Evolutionary conservation across 2,888 invertebrate genomes (phyloP).

Genomic region (Xylota sylvarum): DNA sequence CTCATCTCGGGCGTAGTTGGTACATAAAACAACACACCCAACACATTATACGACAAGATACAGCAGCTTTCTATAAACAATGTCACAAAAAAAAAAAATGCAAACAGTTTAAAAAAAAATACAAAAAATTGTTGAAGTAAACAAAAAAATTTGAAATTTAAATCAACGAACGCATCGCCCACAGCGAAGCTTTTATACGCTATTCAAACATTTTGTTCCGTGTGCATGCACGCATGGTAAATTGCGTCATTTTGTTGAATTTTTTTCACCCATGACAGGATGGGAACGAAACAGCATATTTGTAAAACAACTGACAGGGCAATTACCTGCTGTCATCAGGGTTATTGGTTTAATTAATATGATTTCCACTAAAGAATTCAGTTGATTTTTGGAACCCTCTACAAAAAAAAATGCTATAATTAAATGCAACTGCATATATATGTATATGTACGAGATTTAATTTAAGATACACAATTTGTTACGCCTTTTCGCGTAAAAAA

Average conservation of each 20-base stretch:
- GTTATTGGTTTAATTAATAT: background rate
- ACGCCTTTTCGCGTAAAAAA: background rate
- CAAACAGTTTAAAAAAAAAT: conserved; percentile 6
- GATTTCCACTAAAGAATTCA: background rate
- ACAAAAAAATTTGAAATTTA: conserved; percentile 28
- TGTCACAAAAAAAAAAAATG: conserved; percentile 26
- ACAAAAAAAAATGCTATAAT: background rate
- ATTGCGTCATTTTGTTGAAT: conserved; percentile 38
- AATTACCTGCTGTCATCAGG: conserved; percentile 42
- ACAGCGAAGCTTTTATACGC: conserved; percentile 1
- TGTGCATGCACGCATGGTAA: conserved; percentile 5
- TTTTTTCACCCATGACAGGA: conserved; percentile 7
- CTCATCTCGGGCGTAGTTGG: conserved; percentile 24
- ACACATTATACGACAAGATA: conserved; percentile 11
- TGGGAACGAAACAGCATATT: background rate
- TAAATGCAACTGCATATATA: background rate
- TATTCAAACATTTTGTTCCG: conserved; percentile 23
- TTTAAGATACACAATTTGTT: conserved; percentile 10
- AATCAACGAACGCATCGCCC: conserved; percentile 27
- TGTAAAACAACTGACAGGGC: conserved; percentile 15
- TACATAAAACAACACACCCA: conserved; percentile 12
- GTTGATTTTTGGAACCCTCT: no score
- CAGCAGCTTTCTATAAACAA: conserved; percentile 32
- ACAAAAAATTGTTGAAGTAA: conserved; percentile 14
- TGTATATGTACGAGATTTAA: background rate